phyloP scores from a whole-genome alignment of 2,113 vertebrate genomes.

The Rhea americana region DNA sequence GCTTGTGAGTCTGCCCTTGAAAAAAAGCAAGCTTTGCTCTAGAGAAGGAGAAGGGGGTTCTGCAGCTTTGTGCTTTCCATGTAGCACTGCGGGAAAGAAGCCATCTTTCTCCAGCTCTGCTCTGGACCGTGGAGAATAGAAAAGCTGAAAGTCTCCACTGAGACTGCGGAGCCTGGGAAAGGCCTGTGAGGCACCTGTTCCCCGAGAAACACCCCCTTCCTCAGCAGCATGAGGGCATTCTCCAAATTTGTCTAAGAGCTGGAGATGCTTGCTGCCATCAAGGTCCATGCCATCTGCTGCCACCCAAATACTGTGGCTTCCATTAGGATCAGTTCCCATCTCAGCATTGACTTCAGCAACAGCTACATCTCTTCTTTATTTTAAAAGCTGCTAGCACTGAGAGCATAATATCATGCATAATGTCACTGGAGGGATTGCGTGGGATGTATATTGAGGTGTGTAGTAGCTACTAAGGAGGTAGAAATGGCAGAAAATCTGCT shows the following conservation, averaged over 20 bases:
- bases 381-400: neutral
- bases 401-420: neutral
- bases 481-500: neutral
- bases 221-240: neutral
- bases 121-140: neutral
- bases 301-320: neutral
- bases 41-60: neutral
- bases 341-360: neutral
- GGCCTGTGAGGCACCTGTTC: neutral
- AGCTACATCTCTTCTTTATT: neutral
- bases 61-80: neutral
- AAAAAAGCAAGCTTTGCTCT: neutral
- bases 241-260: neutral
- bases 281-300: neutral
- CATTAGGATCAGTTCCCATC: neutral
- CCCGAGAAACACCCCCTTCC: neutral
- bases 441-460: accelerated
- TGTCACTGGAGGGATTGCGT: neutral
- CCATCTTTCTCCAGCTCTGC: neutral
- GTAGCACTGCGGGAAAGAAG: neutral
- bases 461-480: neutral
- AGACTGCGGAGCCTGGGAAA: neutral
- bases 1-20: neutral
- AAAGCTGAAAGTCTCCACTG: neutral
- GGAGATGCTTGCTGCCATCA: neutral